Conservation (phyloP, 2,113 vertebrate genomes). For the Oreochromis niloticus region DNA sequence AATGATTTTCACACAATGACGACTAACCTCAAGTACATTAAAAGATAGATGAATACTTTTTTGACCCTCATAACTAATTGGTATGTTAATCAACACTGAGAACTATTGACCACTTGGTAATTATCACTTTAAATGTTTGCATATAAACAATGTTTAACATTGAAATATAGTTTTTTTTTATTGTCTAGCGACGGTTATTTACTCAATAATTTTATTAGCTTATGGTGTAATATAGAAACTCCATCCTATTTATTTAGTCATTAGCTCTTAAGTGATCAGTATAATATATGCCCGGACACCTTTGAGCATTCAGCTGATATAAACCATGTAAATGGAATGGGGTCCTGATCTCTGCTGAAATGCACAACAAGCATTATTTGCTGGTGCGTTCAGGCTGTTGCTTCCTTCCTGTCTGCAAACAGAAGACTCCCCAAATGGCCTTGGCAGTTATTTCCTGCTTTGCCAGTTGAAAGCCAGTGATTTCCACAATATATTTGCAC, state of each 20-base stretch:
- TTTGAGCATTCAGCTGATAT: not conserved
- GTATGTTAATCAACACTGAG: not conserved
- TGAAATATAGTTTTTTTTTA: not conserved
- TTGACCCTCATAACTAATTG: not conserved
- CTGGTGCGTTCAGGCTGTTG: not conserved
- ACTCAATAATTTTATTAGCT: not conserved
- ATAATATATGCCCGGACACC: not conserved
- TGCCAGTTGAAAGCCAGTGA: constrained; percentile 27
- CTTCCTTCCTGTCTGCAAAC: constrained; percentile 13
- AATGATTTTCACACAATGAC: not conserved
- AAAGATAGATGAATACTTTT: not conserved
- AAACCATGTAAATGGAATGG: not conserved
- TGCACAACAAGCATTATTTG: not conserved
- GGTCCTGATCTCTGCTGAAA: not conserved
- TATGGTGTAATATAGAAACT: not conserved
- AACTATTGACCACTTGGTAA: not conserved
- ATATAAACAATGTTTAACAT: not conserved
- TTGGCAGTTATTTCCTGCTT: constrained; percentile 32
- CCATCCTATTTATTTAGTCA: not conserved
- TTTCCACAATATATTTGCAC: constrained; percentile 37
- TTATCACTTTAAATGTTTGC: not conserved
- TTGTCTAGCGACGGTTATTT: rapidly evolving
- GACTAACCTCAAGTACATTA: not conserved
- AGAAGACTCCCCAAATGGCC: constrained; percentile 8
- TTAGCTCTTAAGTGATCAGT: not conserved